phyloP scores from a whole-genome alignment of 2,113 vertebrate genomes.

The Daubentonia madagascariensis region DNA sequence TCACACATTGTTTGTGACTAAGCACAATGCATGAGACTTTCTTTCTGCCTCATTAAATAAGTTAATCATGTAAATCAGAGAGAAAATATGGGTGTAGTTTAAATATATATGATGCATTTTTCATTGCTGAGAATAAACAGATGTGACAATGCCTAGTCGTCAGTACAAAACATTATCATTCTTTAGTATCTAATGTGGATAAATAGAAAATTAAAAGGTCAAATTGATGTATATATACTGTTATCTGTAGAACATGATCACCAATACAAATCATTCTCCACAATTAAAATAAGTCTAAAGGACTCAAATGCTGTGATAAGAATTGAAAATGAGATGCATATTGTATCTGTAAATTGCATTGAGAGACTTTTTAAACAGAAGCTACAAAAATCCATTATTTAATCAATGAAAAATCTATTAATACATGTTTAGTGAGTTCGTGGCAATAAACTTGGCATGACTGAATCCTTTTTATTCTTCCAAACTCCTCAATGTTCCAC shows the following conservation, averaged over 20 bases:
- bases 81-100: slow-evolving; percentile 55
- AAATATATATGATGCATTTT: slow-evolving; percentile 71
- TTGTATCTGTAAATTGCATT: background rate
- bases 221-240: slow-evolving; percentile 23
- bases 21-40: slow-evolving; percentile 78
- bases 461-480: background rate
- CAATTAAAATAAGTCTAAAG: slow-evolving; percentile 46
- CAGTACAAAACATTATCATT: slow-evolving; percentile 64
- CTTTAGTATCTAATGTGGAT: slow-evolving; percentile 69
- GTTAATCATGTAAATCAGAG: slow-evolving; percentile 86
- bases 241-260: slow-evolving; percentile 55
- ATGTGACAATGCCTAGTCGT: slow-evolving; percentile 69
- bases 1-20: slow-evolving; percentile 77
- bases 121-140: slow-evolving; percentile 61
- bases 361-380: background rate
- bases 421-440: background rate
- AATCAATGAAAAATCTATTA: background rate
- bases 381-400: background rate
- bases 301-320: background rate
- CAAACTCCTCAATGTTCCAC: background rate
- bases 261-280: background rate
- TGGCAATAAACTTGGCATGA: background rate
- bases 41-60: slow-evolving; percentile 87
- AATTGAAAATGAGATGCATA: slow-evolving; percentile 25
- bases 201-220: slow-evolving; percentile 74